Evolutionary conservation across 2,113 vertebrate genomes (phyloP).

Genomic region (Craseonycteris thonglongyai): DNA sequence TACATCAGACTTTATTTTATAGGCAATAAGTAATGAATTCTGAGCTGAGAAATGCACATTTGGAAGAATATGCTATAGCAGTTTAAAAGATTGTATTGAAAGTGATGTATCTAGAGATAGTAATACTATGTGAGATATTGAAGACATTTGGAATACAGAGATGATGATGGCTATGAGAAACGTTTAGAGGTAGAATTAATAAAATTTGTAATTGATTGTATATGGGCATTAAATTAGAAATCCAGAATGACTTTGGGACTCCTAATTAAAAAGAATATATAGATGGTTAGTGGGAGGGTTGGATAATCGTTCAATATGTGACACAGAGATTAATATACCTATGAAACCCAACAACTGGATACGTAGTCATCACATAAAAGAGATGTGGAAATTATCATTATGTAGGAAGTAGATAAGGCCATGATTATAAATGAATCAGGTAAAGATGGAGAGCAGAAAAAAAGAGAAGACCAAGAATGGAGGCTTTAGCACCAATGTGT

Average conservation of each 20-base stretch:
- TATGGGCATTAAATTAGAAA: background rate
- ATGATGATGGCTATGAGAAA: background rate
- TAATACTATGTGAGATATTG: background rate
- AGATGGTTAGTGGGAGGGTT: background rate
- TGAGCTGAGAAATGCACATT: background rate
- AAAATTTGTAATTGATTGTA: background rate
- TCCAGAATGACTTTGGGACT: background rate
- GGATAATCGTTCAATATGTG: background rate
- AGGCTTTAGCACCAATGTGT: background rate
- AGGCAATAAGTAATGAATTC: background rate
- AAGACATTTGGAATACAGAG: background rate
- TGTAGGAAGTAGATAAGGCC: background rate
- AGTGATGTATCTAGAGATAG: background rate
- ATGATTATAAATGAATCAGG: background rate
- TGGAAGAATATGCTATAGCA: background rate
- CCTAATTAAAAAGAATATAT: background rate
- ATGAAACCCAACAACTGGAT: background rate
- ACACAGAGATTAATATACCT: background rate
- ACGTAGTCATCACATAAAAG: background rate
- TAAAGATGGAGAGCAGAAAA: background rate
- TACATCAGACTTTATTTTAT: background rate
- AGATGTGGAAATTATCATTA: background rate
- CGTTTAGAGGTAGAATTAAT: background rate
- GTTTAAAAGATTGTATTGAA: background rate
- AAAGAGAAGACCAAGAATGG: background rate